Conservation (phyloP, 2,797 vertebrate genomes). For the Kryptopterus vitreolus region DNA sequence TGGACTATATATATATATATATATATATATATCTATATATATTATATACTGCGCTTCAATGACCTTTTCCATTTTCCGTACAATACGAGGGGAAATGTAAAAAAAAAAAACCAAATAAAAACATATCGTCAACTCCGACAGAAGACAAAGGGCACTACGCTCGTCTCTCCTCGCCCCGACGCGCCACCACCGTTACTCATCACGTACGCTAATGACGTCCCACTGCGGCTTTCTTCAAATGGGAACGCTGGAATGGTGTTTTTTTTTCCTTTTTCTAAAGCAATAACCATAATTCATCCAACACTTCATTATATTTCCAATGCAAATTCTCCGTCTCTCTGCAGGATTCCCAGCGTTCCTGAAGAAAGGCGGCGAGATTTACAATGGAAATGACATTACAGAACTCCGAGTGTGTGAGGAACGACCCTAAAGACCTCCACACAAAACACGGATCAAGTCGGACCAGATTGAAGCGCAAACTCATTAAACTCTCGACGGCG, state of each 20-base stretch:
- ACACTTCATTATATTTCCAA: conserved; percentile 61
- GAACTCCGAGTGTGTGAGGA: conserved; percentile 66
- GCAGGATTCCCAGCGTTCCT: conserved; percentile 68
- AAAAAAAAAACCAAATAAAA: no score
- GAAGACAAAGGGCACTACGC: conserved; percentile 53
- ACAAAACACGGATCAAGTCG: conserved; percentile 75
- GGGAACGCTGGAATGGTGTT: conserved; percentile 47
- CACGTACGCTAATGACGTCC: conserved; percentile 61
- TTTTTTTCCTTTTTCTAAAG: conserved; percentile 55
- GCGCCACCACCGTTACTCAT: conserved; percentile 54
- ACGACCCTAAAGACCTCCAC: conserved; percentile 75
- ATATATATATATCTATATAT: no score
- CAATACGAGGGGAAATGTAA: no score
- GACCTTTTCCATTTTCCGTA: no score
- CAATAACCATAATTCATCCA: conserved; percentile 66
- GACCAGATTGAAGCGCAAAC: conserved; percentile 76
- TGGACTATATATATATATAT: no score
- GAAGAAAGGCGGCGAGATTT: conserved; percentile 57
- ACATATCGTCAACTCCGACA: no score
- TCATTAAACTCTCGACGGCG: conserved; percentile 76
- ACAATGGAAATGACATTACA: conserved; percentile 75
- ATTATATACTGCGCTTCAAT: no score
- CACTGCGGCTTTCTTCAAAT: conserved; percentile 59
- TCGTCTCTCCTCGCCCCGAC: conserved; percentile 55
- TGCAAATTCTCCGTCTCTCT: conserved; percentile 58